A percentile compares a stretch with the other conserved stretches of the same genome.
phyloP scores from a whole-genome alignment of 2,113 vertebrate genomes.

The Pseudopipra pipra region DNA sequence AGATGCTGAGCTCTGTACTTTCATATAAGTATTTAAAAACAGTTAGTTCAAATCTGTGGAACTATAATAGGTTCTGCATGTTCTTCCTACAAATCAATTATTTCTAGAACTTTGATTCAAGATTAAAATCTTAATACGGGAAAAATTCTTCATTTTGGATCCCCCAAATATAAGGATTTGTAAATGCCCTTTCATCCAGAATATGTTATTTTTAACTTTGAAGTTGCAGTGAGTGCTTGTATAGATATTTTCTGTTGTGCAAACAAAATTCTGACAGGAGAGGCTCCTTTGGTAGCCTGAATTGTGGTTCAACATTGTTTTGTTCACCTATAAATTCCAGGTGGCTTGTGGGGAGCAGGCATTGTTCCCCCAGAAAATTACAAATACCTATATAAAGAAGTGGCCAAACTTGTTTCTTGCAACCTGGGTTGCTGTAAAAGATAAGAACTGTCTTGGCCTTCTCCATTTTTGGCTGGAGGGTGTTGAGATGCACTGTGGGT shows the following conservation, averaged over 20 bases:
- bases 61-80: background rate
- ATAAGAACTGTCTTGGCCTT: background rate
- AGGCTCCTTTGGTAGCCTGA: background rate
- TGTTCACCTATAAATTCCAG: background rate
- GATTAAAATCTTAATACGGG: background rate
- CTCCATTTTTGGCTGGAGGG: background rate
- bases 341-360: background rate
- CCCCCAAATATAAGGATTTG: background rate
- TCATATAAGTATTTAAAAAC: background rate
- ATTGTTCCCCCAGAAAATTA: background rate
- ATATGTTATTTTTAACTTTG: background rate
- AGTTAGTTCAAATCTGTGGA: background rate
- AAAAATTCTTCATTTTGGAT: background rate
- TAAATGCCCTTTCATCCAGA: background rate
- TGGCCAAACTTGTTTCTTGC: background rate
- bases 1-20: background rate
- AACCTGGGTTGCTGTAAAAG: background rate
- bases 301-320: background rate
- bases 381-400: background rate
- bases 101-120: background rate
- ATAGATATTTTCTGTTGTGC: background rate
- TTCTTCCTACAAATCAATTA: background rate
- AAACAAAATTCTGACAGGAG: background rate
- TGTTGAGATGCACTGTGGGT: background rate
- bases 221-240: background rate